phyloP scores from a whole-genome alignment of 2,113 vertebrate species.

The Rhinolophus sinicus region DNA sequence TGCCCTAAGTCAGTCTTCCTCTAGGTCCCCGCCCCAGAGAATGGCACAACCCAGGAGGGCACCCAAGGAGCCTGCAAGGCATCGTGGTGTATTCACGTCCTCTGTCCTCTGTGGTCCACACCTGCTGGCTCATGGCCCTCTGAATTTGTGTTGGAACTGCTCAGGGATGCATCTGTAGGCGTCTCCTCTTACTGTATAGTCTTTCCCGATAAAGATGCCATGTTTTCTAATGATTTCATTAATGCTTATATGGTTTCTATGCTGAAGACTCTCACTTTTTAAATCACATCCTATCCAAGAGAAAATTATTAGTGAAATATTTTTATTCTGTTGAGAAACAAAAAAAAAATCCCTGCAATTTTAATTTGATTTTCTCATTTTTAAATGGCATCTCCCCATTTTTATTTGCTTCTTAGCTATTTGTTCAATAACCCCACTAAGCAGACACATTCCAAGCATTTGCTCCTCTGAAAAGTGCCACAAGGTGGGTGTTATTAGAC shows the following conservation, averaged over 20 bases:
- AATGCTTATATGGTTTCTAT: not conserved
- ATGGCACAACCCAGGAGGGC: not conserved
- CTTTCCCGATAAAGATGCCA: not conserved
- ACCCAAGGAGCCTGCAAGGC: not conserved
- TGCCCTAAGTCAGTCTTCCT: not conserved
- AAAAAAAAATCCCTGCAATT: not conserved
- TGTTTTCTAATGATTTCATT: not conserved
- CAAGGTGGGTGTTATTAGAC: not conserved
- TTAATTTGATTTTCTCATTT: not conserved
- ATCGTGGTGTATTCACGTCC: not conserved
- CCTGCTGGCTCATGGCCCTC: not conserved
- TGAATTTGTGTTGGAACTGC: not conserved
- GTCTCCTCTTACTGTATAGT: not conserved
- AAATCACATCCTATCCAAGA: not conserved
- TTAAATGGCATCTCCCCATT: not conserved
- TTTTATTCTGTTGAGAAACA: constrained; percentile 18
- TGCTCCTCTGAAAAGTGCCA: not conserved
- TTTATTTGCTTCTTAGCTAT: not conserved
- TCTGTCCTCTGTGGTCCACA: not conserved
- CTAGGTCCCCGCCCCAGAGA: not conserved
- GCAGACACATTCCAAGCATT: not conserved
- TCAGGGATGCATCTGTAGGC: not conserved
- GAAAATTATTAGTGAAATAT: constrained; percentile 9
- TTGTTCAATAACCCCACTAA: constrained; percentile 33
- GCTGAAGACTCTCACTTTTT: not conserved